Evolutionary conservation across 2,888 invertebrate species (phyloP), one percentile per base, ranked within the genome.

Genomic region (Laothoe populi): DNA sequence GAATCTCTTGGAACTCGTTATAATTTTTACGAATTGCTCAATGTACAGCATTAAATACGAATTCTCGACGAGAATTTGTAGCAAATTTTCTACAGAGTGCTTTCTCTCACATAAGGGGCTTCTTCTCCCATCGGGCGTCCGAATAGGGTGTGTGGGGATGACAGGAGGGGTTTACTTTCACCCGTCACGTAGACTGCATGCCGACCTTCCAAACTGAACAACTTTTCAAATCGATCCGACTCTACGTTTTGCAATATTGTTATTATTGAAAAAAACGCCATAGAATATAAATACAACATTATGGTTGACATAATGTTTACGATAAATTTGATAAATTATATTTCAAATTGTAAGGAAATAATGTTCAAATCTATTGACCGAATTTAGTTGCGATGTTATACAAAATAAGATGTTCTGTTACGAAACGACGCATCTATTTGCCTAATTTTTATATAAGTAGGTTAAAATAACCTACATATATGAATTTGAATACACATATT

Each of bases 111-210:
- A 83, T 83, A 82, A 85, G 86, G 75, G 82, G 78, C 75, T 77
- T 69, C 67, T 71, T 68, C 77, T 74, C 66, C 60, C 62, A 63
- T 62, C 67, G 66, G 68, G 67, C 70, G 71, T 72, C 73, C 66
- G 68, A 64, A 61, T 69, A 69, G 71, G 75, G 70, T 64, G 69
- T 64, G 71, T 67, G 74, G 76, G 69, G 64, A 59, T 64, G 68
- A 65, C 64, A 70, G 71, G 67, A 71, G 65, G 85, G 83, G 77
- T 88, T 89, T 86, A 84, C 88, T 90, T 88, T 90, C 89, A 69
- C 77, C 79, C 71, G 75, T 65, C 75, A 71, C 75, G 72, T 71
- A 68, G 71, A 73, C 73, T 69, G 72, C 76, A 76, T 68, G 70
- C 69, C 81, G 83, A 84, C 83, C 82, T 83, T 84, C 79, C 73